Conservation (phyloP, 2,113 vertebrate genomes). For the Todiramphus chloris region DNA sequence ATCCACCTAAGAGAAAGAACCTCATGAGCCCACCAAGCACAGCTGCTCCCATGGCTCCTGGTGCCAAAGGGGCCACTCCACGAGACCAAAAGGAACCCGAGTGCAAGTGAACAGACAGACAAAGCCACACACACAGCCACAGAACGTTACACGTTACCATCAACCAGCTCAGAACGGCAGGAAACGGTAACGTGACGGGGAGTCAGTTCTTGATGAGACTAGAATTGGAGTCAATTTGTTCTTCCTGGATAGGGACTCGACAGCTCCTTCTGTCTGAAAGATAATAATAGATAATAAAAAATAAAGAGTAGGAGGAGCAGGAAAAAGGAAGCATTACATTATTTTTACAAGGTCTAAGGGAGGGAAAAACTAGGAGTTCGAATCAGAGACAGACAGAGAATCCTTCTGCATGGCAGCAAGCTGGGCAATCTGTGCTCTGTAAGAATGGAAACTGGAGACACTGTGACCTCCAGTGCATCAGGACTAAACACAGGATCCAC, state of each 20-base stretch:
- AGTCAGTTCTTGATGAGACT: slow-evolving; percentile 69
- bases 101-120: background rate
- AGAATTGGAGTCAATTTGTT: slow-evolving; percentile 56
- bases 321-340: background rate
- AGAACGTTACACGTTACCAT: background rate
- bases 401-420: background rate
- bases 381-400: background rate
- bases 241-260: slow-evolving; percentile 75
- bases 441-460: background rate
- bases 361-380: background rate
- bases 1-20: background rate
- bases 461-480: background rate
- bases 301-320: background rate
- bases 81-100: background rate
- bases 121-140: background rate
- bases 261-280: slow-evolving; percentile 46
- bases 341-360: background rate
- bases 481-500: background rate
- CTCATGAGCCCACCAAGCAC: background rate
- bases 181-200: fast-evolving
- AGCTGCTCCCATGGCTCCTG: background rate
- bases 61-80: background rate
- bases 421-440: background rate
- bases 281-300: background rate
- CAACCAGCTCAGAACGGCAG: background rate